Conservation (phyloP, 2,113 vertebrate species). For the Smithornis capensis region DNA sequence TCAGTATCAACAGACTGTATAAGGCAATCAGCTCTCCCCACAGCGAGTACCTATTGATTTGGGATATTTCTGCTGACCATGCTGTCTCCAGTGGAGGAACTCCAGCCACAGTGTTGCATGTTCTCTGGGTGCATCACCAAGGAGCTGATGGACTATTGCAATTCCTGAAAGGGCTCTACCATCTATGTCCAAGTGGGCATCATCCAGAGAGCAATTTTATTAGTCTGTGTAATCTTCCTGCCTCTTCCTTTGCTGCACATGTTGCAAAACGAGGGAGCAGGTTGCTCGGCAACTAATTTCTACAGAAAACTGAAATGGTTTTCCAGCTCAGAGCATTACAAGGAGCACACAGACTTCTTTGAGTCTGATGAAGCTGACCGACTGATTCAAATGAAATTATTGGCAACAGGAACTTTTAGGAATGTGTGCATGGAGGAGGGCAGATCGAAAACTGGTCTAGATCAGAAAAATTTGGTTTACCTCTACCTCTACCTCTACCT, state of each 20-base stretch:
- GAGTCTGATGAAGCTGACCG: neutral
- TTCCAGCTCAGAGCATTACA: neutral
- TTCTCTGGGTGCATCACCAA: neutral
- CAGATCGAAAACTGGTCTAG: neutral
- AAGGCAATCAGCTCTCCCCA: neutral
- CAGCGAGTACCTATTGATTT: neutral
- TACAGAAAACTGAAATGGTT: slow-evolving; percentile 15
- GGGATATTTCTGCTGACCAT: neutral
- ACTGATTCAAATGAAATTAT: neutral
- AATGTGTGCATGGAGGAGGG: neutral
- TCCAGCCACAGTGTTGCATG: neutral
- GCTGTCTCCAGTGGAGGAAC: neutral
- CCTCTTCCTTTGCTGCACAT: neutral
- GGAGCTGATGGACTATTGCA: neutral
- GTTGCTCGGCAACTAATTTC: slow-evolving; percentile 35
- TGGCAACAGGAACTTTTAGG: neutral
- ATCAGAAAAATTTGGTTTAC: slow-evolving; percentile 25
- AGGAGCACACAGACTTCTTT: neutral
- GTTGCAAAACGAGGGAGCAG: neutral
- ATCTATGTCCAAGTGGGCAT: neutral
- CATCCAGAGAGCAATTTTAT: neutral
- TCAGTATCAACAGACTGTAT: neutral
- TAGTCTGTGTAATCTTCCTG: neutral
- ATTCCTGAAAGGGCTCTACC: slow-evolving; percentile 22
- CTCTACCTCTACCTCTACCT: slow-evolving; percentile 62